Evolutionary conservation across 2,113 vertebrate species (phyloP), one percentile per base, ranked within the genome.

Genomic region (Dasypus novemcinctus): DNA sequence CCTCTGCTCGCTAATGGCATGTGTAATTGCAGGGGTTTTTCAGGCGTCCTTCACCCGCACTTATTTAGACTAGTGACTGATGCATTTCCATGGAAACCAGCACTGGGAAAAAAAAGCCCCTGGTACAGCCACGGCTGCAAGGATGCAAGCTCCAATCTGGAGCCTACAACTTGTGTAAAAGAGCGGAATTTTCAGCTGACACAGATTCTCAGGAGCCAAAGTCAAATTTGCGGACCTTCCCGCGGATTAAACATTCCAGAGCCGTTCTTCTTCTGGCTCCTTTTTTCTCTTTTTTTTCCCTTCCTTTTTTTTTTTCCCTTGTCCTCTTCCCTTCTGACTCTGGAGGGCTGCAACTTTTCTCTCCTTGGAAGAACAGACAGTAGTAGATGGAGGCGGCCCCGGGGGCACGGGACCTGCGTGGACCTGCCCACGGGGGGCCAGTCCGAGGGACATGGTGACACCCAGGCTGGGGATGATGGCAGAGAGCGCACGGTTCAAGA

Each of bases 51-150:
- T 99, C 99, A 98, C 97, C 98, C 95, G 85, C 93, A 98, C 98
- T 99, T 99, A 99, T 99, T 99, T 99, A 99, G 98, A 98, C 98
- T 99, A 98, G 98, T 99, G 99, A 99, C 98, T 99, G 99, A 99
- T 99, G 98, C 98, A 98, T 99, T 98, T 98, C 99, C 99, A 99
- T 99, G 99, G 99, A 98, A 99, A 99, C 99, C 96, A 98, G 98
- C 98, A 98, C 98, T 98, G 97, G 0, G 93, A 96, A 98, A 97
- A 97, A 97, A 96, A 98, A 97, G 86, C 95, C 98, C 98, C 98
- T 97, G 97, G 97, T 99, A 98, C 98, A 98, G 98, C 84, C 97
- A 98, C 98, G 98, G 97, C 98, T 97, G 97, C 97, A 98, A 98
- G 96, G 96, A 97, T 81, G 97, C 97, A 95, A 97, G 97, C 97